Percentiles rank a stretch among this genome's conserved stretches.
These are phyloP conservation scores for Lateolabrax maculatus DNA, from an alignment of 2,797 vertebrate species.

Conservation along the genomic window DNA sequence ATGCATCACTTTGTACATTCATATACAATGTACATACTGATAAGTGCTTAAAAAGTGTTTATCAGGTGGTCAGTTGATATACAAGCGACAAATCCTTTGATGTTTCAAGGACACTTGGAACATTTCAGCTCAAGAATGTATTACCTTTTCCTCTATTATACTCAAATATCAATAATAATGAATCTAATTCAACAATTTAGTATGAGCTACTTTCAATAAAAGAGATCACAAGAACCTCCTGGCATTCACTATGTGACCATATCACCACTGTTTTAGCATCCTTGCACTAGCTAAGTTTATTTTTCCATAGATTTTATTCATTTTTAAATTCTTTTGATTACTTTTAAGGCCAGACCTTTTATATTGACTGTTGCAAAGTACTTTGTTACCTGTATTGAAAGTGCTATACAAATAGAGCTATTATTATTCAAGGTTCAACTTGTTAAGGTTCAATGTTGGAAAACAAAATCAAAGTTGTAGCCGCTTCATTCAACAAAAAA, in stretches of 20 bases:
- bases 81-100: conserved; percentile 11
- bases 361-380: no score
- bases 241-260: not conserved
- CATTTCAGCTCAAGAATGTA: not conserved
- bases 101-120: conserved; percentile 33
- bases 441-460: no score
- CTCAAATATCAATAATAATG: conserved; percentile 18
- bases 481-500: no score
- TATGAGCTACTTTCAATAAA: not conserved
- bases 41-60: conserved; percentile 1
- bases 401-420: no score
- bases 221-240: conserved; percentile 18
- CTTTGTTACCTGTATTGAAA: no score
- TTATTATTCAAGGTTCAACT: no score
- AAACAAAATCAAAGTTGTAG: no score
- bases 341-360: no score
- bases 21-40: not conserved
- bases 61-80: conserved; percentile 2
- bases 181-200: conserved; percentile 14
- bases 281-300: no score
- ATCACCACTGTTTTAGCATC: no score
- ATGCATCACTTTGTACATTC: not conserved
- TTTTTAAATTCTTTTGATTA: no score
- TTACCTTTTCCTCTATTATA: conserved; percentile 1
- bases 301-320: no score